Evolutionary conservation across 2,888 invertebrate species (phyloP).

Genomic region (Scaptomyza tumidula): DNA sequence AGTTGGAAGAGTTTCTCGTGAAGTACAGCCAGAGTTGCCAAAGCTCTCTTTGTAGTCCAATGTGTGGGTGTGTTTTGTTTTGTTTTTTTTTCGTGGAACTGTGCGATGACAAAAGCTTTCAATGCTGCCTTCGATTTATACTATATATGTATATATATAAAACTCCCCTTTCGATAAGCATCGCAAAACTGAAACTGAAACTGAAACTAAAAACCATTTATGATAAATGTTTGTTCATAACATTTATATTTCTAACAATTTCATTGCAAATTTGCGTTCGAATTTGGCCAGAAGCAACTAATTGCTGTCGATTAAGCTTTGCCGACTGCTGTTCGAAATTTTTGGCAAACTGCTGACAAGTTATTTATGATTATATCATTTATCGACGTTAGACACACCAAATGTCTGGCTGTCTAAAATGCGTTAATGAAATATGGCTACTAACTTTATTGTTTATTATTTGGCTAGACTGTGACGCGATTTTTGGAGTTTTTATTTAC

Average conservation of each 20-base stretch:
- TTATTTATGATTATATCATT: conserved; percentile 68
- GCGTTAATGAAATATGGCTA: conserved; percentile 66
- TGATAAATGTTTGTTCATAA: background rate
- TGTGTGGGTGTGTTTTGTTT: conserved; percentile 17
- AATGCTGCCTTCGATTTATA: conserved; percentile 50
- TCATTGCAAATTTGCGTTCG: conserved; percentile 44
- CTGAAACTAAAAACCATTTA: conserved; percentile 9
- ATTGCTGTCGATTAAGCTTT: conserved; percentile 68
- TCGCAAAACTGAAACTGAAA: conserved; percentile 20
- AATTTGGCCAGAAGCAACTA: conserved; percentile 72
- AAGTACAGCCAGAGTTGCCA: conserved; percentile 67
- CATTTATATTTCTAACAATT: conserved; percentile 46
- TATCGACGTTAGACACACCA: background rate
- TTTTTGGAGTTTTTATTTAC: too few relatives aligned
- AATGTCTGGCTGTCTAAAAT: conserved; percentile 25
- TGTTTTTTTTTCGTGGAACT: conserved; percentile 49
- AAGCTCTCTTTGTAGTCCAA: conserved; percentile 57
- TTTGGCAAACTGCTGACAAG: conserved; percentile 82
- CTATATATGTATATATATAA: too few relatives aligned
- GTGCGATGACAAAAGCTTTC: conserved; percentile 78
- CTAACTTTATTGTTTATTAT: conserved; percentile 28
- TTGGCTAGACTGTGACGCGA: background rate
- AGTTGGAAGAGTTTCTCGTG: conserved; percentile 44
- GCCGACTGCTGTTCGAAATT: conserved; percentile 10
- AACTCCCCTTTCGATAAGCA: conserved; percentile 45